These are phyloP conservation scores for Tachina lurida DNA, from an alignment of 2,888 invertebrate genomes.

Conservation along the genomic window DNA sequence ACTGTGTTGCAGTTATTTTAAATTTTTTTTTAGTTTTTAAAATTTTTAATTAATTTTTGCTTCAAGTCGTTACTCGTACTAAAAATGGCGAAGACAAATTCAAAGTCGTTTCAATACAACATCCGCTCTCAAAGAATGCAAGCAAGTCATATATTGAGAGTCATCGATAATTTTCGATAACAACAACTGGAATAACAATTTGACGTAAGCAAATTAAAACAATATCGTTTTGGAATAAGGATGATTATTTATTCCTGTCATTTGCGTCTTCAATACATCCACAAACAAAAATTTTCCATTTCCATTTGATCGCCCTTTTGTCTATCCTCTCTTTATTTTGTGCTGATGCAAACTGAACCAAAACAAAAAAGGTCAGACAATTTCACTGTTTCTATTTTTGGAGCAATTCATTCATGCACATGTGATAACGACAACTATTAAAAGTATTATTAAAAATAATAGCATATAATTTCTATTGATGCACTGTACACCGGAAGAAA, in stretches of 20 bases:
- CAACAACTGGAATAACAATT: no score
- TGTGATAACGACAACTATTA: conserved; percentile 33
- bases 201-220: no score
- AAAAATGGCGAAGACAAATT: no score
- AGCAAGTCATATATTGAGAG: no score
- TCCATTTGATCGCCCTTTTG: conserved; percentile 39
- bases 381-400: conserved; percentile 53
- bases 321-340: conserved; percentile 19
- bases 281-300: conserved; percentile 36
- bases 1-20: no score
- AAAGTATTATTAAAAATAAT: conserved; percentile 25
- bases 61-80: no score
- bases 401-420: conserved; percentile 29
- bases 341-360: conserved; percentile 40
- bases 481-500: conserved; percentile 23
- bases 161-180: no score
- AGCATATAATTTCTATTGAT: neutral
- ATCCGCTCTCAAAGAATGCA: neutral
- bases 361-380: conserved; percentile 66
- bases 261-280: conserved; percentile 3
- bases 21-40: no score
- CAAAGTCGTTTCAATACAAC: no score
- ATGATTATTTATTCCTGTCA: conserved; percentile 40
- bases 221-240: neutral
- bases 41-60: no score